Base-by-base conservation (phyloP, 2,888 invertebrate genomes). In the Encarsia formosa region DNA sequence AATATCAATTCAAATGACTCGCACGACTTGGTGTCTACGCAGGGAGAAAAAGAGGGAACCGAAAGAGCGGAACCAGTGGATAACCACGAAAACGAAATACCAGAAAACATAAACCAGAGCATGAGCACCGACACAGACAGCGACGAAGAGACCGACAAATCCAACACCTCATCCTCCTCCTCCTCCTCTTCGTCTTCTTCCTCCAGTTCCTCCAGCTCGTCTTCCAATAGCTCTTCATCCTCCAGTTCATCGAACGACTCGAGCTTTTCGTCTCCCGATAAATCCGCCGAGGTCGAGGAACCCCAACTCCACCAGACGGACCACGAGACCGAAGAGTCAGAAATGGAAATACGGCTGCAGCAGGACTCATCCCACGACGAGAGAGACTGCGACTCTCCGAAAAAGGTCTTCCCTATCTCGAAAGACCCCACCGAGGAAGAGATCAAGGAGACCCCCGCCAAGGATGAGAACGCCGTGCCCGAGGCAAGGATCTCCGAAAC, bases 401-500 rank as follows among this genome's bases (percentile, higher is more conserved):
- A 29, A 1, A 73, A 71, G 57, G 57, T 69, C 23, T 64, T 71
- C 31, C 47, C 67, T 0, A 49, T 67, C 8, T 34, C 16, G 0
- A 63, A 65, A 26, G 64, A 61, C 15, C 54, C 57, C 1, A 23
- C 48, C 0, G 61, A 64, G 1, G 56, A 63, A 3, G 13, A 16
- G 4, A 42, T 50, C 13, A 59, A 61, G 34, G 73, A 73, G 55
- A 73, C 72, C 0, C 73, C 73, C 4, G 66, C 61, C 0, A 73
- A 73, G 37, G 65, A 70, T 16, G 70, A 73, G 1, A 56, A 56
- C 43, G n/a, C n/a, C n/a, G 50, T 61, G 2, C 40, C 61, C 2
- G 71, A 73, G 42, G 65, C 64, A 2, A 58, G 62, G 13, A 73
- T 73, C 49, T 69, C 68, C 1, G 73, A 71, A 38, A 73, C 73